These are phyloP conservation scores for Aromia moschata DNA, from an alignment of 2,888 invertebrate species.

Conservation along the genomic window DNA sequence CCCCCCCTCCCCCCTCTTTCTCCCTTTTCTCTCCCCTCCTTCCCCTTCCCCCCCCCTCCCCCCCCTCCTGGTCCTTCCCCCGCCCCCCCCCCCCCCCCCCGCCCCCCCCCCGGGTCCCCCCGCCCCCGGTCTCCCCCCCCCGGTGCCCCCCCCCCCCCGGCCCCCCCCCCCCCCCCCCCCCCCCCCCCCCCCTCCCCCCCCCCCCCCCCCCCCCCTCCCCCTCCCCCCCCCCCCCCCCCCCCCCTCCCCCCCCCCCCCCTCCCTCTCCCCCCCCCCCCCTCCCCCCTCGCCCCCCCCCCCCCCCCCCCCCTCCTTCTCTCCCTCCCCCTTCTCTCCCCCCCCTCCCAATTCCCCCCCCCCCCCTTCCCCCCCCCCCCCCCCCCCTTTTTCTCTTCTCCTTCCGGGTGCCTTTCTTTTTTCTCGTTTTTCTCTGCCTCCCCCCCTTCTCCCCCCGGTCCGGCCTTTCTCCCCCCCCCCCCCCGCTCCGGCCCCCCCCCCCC, in stretches of 20 bases:
- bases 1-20: background rate
- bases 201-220: background rate
- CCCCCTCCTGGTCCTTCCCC: background rate
- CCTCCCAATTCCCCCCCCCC: too few species aligned
- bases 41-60: background rate
- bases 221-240: background rate
- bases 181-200: background rate
- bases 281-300: background rate
- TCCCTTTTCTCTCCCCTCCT: background rate
- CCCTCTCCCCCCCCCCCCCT: background rate
- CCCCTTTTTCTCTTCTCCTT: background rate
- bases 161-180: background rate
- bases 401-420: background rate
- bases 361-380: background rate
- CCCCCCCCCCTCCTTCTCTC: background rate
- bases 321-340: background rate
- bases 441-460: background rate
- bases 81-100: background rate
- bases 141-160: background rate
- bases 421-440: too few species aligned
- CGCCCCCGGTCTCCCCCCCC: background rate
- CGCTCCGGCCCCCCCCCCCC: too few species aligned
- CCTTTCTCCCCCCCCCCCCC: background rate
- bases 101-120: background rate
- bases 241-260: background rate